Conservation (phyloP, 2,888 invertebrate species). For the Galeruca laticollis region DNA sequence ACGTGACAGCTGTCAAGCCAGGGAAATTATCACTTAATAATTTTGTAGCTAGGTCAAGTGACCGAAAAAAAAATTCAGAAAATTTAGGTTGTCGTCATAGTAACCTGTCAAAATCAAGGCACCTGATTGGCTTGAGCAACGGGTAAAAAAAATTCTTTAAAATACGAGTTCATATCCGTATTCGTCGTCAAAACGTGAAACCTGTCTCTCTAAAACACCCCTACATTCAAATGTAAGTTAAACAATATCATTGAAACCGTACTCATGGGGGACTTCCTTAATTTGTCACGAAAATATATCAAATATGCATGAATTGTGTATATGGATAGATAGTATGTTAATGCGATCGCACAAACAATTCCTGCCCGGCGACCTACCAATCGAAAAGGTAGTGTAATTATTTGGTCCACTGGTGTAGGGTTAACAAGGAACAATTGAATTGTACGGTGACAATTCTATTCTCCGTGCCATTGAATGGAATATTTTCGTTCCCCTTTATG, state of each 20-base stretch:
- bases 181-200: neutral
- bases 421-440: constrained; percentile 68
- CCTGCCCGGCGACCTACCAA: constrained; percentile 27
- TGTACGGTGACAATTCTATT: constrained; percentile 62
- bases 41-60: too few relatives aligned
- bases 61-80: too few relatives aligned
- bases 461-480: constrained; percentile 63
- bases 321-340: constrained; percentile 62
- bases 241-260: constrained; percentile 62
- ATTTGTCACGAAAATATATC: constrained; percentile 67
- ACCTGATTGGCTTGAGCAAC: too few relatives aligned
- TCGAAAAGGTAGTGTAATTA: constrained; percentile 15
- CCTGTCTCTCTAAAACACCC: constrained; percentile 26
- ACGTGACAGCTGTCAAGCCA: too few relatives aligned
- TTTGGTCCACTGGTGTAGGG: constrained; percentile 62
- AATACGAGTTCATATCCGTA: too few relatives aligned
- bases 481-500: constrained; percentile 60
- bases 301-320: constrained; percentile 66
- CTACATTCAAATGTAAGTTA: constrained; percentile 54
- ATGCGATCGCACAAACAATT: constrained; percentile 53
- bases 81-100: too few relatives aligned
- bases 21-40: too few relatives aligned
- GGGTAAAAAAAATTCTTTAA: too few relatives aligned
- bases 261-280: constrained; percentile 59
- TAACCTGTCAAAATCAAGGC: too few relatives aligned